Percentiles rank a stretch among this genome's conserved stretches.
Conservation (phyloP, 1,140 invertebrate species). For the Druon quercuslanigerum region DNA sequence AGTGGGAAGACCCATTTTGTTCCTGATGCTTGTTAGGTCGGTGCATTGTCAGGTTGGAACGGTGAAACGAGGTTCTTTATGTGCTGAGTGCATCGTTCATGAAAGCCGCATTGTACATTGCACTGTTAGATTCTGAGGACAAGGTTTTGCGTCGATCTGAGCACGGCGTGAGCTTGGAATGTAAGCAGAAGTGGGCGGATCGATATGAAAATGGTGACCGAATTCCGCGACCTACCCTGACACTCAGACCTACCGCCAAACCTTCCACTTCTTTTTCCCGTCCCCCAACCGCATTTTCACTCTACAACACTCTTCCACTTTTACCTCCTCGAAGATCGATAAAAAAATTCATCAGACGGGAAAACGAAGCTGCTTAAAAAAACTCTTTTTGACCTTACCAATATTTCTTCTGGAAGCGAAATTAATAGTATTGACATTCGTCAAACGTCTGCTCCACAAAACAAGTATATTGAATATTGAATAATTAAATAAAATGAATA, state of each 20-base stretch:
- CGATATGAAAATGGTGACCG: slow-evolving; percentile 77
- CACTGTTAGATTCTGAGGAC: neutral
- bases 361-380: slow-evolving; percentile 35
- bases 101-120: neutral
- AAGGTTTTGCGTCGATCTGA: slow-evolving; percentile 28
- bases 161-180: slow-evolving; percentile 46
- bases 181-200: slow-evolving; percentile 57
- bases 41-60: too few species aligned
- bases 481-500: too few species aligned
- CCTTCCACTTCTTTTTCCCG: slow-evolving; percentile 49
- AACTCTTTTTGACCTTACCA: slow-evolving; percentile 15
- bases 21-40: too few species aligned
- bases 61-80: too few species aligned
- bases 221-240: slow-evolving; percentile 74
- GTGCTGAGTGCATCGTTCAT: too few species aligned
- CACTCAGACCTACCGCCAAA: slow-evolving; percentile 50
- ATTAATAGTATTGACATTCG: slow-evolving; percentile 13
- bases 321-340: slow-evolving; percentile 47
- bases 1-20: too few species aligned
- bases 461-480: too few species aligned
- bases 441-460: neutral
- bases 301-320: slow-evolving; percentile 35
- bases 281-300: slow-evolving; percentile 52
- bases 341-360: slow-evolving; percentile 48
- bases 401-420: neutral